Evolutionary conservation across 2,113 vertebrate species (phyloP).

Genomic region (Arenaria interpres): DNA sequence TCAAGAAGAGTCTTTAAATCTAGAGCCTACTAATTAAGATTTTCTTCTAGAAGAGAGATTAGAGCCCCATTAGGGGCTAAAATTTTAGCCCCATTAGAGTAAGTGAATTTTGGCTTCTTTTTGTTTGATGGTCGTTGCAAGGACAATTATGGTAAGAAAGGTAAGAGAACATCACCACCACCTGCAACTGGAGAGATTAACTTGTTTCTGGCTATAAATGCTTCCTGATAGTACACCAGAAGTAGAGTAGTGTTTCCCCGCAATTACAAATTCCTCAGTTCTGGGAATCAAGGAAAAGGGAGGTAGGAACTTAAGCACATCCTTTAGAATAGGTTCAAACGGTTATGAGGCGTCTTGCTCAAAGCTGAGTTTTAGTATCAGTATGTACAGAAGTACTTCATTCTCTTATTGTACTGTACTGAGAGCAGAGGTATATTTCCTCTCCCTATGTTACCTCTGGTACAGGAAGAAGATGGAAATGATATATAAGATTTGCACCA

Average conservation of each 20-base stretch:
- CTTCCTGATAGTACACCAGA: not conserved
- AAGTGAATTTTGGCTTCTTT: not conserved
- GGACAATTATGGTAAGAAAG: not conserved
- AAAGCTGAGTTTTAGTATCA: not conserved
- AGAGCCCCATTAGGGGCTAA: not conserved
- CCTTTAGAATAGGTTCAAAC: not conserved
- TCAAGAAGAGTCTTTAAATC: not conserved
- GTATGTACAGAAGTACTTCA: not conserved
- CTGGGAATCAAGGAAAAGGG: not conserved
- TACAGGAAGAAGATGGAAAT: not conserved
- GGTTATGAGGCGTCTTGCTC: not conserved
- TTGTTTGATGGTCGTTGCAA: not conserved
- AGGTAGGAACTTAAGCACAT: not conserved
- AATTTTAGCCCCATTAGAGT: not conserved
- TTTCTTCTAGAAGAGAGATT: not conserved
- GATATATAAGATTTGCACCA: fast-evolving
- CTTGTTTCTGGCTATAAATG: not conserved
- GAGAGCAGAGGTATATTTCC: not conserved
- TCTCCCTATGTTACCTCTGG: not conserved
- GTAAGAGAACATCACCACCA: not conserved
- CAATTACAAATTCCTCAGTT: not conserved
- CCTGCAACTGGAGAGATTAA: not conserved
- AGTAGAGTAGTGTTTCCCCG: not conserved
- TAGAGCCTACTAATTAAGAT: not conserved
- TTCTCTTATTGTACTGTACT: not conserved